Percentiles rank a stretch among this genome's conserved stretches.
Evolutionary conservation across 2,113 vertebrate genomes (phyloP).

Genomic region (Reinhardtius hippoglossoides): DNA sequence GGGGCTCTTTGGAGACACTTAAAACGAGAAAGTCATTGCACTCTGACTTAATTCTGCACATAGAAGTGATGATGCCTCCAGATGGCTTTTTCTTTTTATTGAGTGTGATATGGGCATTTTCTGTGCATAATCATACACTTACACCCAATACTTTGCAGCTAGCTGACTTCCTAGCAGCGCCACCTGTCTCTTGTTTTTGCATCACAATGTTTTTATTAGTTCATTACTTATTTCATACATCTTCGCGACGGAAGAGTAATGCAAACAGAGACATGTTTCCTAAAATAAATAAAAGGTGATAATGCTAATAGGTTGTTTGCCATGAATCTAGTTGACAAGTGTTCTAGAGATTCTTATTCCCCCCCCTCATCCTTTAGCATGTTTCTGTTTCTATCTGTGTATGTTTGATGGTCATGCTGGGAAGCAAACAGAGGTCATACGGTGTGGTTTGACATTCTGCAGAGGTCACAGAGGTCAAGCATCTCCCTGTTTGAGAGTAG

Average conservation of each 20-base stretch:
- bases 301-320: conserved; percentile 6
- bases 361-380: background rate
- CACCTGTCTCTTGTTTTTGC: conserved; percentile 34
- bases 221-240: conserved; percentile 14
- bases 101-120: conserved; percentile 72
- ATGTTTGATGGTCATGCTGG: conserved; percentile 14
- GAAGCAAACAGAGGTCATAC: conserved; percentile 43
- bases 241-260: conserved; percentile 3
- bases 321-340: background rate
- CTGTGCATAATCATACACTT: conserved; percentile 60
- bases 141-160: conserved; percentile 47
- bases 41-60: conserved; percentile 74
- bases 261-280: conserved; percentile 28
- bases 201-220: conserved; percentile 30
- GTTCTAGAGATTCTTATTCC: background rate
- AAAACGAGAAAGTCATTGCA: conserved; percentile 77
- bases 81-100: conserved; percentile 71
- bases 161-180: conserved; percentile 38
- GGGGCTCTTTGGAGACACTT: conserved; percentile 74
- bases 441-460: conserved; percentile 44
- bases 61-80: conserved; percentile 79
- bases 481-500: conserved; percentile 43
- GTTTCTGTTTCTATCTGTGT: conserved; percentile 8
- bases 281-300: background rate
- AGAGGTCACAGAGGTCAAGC: conserved; percentile 52